Conservation (phyloP, 2,888 invertebrate genomes). For the Cenopis cana region DNA sequence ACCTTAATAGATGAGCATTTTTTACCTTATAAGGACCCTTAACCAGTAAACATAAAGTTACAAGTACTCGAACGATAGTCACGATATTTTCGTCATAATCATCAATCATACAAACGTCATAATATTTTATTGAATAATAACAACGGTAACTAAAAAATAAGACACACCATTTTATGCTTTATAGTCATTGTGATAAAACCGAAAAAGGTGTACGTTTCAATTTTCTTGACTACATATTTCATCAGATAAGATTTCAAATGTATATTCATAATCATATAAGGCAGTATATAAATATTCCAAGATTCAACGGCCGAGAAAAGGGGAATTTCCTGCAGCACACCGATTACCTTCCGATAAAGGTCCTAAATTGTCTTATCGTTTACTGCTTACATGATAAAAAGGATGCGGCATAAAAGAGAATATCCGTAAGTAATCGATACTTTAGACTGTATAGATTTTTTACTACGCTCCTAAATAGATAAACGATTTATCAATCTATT, state of each 20-base stretch:
- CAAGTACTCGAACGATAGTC: no score
- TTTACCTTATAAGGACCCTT: no score
- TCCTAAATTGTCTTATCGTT: constrained; percentile 69
- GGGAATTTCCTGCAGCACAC: constrained; percentile 54
- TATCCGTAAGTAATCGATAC: constrained; percentile 12
- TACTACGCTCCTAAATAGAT: no score
- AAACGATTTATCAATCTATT: no score
- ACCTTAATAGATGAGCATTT: no score
- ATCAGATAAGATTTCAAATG: constrained; percentile 4
- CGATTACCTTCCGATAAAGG: constrained; percentile 65
- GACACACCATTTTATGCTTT: not conserved
- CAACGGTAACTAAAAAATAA: no score
- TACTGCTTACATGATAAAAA: constrained; percentile 61
- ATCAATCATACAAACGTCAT: no score
- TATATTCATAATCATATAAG: constrained; percentile 4
- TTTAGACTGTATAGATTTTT: no score
- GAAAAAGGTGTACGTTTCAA: not conserved
- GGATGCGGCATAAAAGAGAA: constrained; percentile 51
- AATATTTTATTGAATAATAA: no score
- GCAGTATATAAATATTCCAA: constrained; percentile 32
- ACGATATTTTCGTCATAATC: no score
- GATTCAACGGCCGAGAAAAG: constrained; percentile 48
- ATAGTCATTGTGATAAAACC: not conserved
- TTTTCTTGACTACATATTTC: constrained; percentile 4
- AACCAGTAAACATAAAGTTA: no score